phyloP scores from a whole-genome alignment of 1,140 invertebrate genomes.

The Drosophila watanabei region DNA sequence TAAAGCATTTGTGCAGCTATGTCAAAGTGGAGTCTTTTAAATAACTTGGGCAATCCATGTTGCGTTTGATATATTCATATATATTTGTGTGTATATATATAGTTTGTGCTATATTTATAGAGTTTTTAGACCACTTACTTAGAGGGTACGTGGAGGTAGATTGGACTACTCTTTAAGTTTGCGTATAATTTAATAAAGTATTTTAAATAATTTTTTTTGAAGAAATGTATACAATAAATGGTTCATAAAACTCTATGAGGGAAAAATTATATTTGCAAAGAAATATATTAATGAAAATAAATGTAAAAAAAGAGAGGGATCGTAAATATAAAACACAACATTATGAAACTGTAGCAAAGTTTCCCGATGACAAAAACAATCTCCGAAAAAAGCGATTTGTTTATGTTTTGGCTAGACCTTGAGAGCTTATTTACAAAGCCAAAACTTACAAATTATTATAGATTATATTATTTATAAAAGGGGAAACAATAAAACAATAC shows the following conservation, averaged over 20 bases:
- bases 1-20: slow-evolving; percentile 7
- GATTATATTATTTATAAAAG: no score
- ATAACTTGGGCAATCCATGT: slow-evolving; percentile 2
- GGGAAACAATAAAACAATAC: no score
- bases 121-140: slow-evolving; percentile 23
- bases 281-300: neutral
- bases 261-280: neutral
- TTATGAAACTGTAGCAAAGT: no score
- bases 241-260: rapidly evolving
- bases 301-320: no score
- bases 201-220: neutral
- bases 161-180: neutral
- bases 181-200: neutral
- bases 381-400: no score
- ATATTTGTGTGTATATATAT: neutral
- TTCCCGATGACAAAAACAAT: no score
- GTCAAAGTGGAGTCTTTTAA: neutral
- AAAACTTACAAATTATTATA: no score
- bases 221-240: neutral
- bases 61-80: slow-evolving; percentile 2
- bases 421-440: no score
- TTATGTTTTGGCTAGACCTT: no score
- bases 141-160: slow-evolving; percentile 11
- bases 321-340: no score
- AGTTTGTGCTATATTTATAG: slow-evolving; percentile 23